phyloP scores from a whole-genome alignment of 2,888 invertebrate species.

The Drosophila rellima region DNA sequence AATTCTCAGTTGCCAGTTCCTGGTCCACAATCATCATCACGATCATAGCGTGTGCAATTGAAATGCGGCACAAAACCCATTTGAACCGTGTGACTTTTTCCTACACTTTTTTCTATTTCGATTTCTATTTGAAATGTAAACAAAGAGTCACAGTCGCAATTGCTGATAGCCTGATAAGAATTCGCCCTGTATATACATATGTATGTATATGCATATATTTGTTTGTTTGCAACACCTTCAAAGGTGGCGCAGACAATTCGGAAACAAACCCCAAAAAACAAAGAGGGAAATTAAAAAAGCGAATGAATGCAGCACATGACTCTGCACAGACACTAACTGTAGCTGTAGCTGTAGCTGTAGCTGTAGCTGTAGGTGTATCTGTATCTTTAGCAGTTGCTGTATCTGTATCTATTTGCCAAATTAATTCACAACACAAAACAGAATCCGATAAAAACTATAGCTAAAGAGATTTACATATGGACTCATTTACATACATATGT shows the following conservation, averaged over 20 bases:
- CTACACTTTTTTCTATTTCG: slow-evolving; percentile 19
- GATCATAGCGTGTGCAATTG: slow-evolving; percentile 41
- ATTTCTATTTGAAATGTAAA: slow-evolving; percentile 38
- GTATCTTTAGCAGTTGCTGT: slow-evolving; percentile 1
- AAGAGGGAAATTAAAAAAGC: slow-evolving; percentile 46
- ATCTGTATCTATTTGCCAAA: slow-evolving; percentile 57
- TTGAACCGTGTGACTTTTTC: slow-evolving; percentile 23
- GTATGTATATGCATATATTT: not conserved
- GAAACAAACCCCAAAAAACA: slow-evolving; percentile 5
- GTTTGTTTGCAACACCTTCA: slow-evolving; percentile 63
- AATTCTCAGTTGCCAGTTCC: slow-evolving; percentile 10
- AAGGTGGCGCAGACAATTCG: slow-evolving; percentile 32
- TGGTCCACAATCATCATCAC: slow-evolving; percentile 44
- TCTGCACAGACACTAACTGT: slow-evolving; percentile 18
- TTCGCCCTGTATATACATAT: not conserved
- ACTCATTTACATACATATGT: slow-evolving; percentile 21
- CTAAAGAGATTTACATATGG: slow-evolving; percentile 22
- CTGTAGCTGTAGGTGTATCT: not conserved
- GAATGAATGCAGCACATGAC: slow-evolving; percentile 63
- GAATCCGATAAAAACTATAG: slow-evolving; percentile 22
- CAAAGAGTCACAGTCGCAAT: slow-evolving; percentile 33
- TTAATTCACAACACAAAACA: slow-evolving; percentile 55
- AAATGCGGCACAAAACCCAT: slow-evolving; percentile 11
- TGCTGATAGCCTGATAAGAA: slow-evolving; percentile 31
- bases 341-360: slow-evolving; percentile 18